Percentiles rank a stretch among this genome's conserved stretches.
Evolutionary conservation across 2,113 vertebrate species (phyloP).

Genomic region (Melanocharis versteri): DNA sequence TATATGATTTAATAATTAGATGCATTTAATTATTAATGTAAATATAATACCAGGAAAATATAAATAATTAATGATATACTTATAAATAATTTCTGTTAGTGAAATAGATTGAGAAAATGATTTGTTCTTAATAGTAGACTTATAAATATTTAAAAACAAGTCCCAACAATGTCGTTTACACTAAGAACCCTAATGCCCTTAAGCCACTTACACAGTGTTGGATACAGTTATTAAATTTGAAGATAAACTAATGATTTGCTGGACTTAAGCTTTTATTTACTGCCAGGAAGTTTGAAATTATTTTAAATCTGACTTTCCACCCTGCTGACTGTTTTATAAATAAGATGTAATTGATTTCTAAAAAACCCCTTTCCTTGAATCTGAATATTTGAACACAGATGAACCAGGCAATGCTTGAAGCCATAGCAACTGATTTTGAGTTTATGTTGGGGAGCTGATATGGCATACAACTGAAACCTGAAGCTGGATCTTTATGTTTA

Average conservation of each 20-base stretch:
- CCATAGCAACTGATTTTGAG: neutral
- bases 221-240: conserved; percentile 40
- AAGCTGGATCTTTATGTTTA: neutral
- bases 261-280: conserved; percentile 22
- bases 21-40: conserved; percentile 80
- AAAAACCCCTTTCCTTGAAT: neutral
- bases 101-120: conserved; percentile 79
- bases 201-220: conserved; percentile 1
- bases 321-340: neutral
- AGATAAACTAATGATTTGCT: conserved; percentile 5
- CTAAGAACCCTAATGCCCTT: conserved; percentile 58
- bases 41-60: conserved; percentile 76
- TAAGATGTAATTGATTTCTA: neutral
- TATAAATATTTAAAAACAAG: conserved; percentile 76
- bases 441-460: neutral
- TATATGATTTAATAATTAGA: conserved; percentile 80
- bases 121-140: conserved; percentile 74
- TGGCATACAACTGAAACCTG: neutral
- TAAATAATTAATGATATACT: conserved; percentile 79
- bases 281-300: neutral
- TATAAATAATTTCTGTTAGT: conserved; percentile 81
- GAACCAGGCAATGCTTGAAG: neutral
- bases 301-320: neutral
- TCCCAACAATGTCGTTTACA: conserved; percentile 61
- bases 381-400: neutral